A percentile compares a stretch with the other conserved stretches of the same genome.
Evolutionary conservation across 2,797 vertebrate genomes (phyloP).

Genomic region (Enteromius radiatus): DNA sequence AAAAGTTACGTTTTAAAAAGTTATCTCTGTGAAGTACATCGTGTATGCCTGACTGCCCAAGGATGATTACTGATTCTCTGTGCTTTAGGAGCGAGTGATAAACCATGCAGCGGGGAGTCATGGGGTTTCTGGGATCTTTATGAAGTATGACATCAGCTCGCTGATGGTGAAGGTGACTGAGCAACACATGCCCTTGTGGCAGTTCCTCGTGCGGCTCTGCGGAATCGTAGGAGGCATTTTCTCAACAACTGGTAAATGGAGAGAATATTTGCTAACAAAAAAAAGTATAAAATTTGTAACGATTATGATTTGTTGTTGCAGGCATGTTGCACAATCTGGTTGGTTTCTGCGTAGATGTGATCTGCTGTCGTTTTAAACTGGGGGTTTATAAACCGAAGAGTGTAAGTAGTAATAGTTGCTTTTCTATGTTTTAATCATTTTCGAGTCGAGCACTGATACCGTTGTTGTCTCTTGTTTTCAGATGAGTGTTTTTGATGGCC

Average conservation of each 20-base stretch:
- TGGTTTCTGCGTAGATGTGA: constrained; percentile 88
- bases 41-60: background rate
- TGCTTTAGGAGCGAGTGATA: constrained; percentile 88
- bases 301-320: constrained; percentile 61
- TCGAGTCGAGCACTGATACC: background rate
- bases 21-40: background rate
- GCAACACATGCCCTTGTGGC: constrained; percentile 98
- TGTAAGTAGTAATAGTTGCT: constrained; percentile 61
- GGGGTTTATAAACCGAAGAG: constrained; percentile 80
- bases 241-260: constrained; percentile 88
- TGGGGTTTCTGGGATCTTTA: constrained; percentile 97
- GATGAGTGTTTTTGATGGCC: constrained; percentile 78
- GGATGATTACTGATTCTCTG: background rate
- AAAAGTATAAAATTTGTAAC: background rate
- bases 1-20: background rate
- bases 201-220: constrained; percentile 95
- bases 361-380: constrained; percentile 93
- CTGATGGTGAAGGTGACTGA: constrained; percentile 97
- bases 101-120: constrained; percentile 97
- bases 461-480: constrained; percentile 58
- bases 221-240: constrained; percentile 98
- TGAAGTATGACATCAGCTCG: constrained; percentile 98
- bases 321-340: constrained; percentile 93
- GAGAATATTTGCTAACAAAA: background rate
- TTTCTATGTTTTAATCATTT: background rate